phyloP scores from a whole-genome alignment of 1,140 invertebrate species.

The Cherax destructor region DNA sequence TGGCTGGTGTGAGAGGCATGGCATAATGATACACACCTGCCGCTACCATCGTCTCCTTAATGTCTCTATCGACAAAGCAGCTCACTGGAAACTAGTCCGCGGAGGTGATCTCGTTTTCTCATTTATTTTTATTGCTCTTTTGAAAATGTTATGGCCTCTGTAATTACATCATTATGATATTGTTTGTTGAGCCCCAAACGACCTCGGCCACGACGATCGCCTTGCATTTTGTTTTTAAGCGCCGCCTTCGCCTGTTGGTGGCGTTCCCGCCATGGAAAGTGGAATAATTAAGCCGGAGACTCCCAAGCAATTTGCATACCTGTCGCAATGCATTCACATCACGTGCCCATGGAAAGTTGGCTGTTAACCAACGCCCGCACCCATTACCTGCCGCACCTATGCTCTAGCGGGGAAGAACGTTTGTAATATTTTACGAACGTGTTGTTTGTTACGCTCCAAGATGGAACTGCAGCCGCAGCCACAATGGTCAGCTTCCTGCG shows the following conservation, averaged over 20 bases:
- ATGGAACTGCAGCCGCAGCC: too few species aligned
- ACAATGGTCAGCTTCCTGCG: neutral
- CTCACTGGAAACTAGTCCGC: neutral
- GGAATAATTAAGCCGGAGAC: neutral
- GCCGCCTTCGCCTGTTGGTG: neutral
- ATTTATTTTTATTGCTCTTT: neutral
- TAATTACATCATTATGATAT: conserved; percentile 1
- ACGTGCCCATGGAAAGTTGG: neutral
- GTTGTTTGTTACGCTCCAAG: neutral
- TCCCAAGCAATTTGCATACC: neutral
- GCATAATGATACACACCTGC: neutral
- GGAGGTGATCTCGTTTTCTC: neutral
- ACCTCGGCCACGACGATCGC: neutral
- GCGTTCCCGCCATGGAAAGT: neutral
- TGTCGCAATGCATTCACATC: conserved; percentile 2
- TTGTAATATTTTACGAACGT: neutral
- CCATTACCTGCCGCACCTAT: neutral
- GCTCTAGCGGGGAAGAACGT: neutral
- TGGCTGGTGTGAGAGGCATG: neutral
- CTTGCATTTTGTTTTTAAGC: neutral
- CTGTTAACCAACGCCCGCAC: neutral
- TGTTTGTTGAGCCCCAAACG: neutral
- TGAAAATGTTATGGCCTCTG: neutral
- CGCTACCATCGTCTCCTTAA: neutral
- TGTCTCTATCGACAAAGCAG: neutral